Evolutionary conservation across 2,888 invertebrate genomes (phyloP), one percentile per base, ranked within the genome.

Genomic region (Ligdia adustata): DNA sequence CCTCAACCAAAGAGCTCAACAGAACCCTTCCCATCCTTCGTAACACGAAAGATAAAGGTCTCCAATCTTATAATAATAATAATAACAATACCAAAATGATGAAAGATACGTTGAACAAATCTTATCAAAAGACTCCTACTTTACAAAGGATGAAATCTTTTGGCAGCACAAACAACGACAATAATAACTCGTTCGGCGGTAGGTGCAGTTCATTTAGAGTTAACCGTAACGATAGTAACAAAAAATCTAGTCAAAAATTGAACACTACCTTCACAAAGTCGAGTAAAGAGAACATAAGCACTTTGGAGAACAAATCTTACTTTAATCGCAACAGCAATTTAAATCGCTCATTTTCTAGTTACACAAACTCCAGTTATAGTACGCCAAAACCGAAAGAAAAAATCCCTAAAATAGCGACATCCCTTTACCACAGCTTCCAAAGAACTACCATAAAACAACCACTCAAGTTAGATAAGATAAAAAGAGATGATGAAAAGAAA

Each of bases 121-220:
- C 74, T 69, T 88, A 80, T 81, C 92, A 79, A 84, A 92, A 87
- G 66, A 86, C 88, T 48, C 89, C 91, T 14, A 84, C 82, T 9
- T 66, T 91, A 22, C 85, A 89, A 68, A 78, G 91, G 79, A 90
- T 90, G 84, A 88, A 90, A 72, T 90, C 91, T 11, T 87, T 91
- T 48, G 87, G 90, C 46, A 86, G 85, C 66, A 72, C 82, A 24
- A 84, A 75, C 57, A 84, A 79, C 53, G 86, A 83, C 50, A 78
- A 66, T 61, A 73, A 55, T 47, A 81, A 67, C 46, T 69, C 74
- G 3, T 83, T 87, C 38, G 83, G 88, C 18, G 82, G 82, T 65
- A 77, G 90, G 51, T 87, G 88, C 60, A 90, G 83, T 66, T 90
- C 90, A 11, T 90, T 90, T 67, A 80, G 90, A 65, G 60, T 88